A percentile compares a stretch with the other conserved stretches of the same genome.
These are phyloP conservation scores for Mus minutoides DNA, from an alignment of 2,797 vertebrate species.

Conservation along the genomic window DNA sequence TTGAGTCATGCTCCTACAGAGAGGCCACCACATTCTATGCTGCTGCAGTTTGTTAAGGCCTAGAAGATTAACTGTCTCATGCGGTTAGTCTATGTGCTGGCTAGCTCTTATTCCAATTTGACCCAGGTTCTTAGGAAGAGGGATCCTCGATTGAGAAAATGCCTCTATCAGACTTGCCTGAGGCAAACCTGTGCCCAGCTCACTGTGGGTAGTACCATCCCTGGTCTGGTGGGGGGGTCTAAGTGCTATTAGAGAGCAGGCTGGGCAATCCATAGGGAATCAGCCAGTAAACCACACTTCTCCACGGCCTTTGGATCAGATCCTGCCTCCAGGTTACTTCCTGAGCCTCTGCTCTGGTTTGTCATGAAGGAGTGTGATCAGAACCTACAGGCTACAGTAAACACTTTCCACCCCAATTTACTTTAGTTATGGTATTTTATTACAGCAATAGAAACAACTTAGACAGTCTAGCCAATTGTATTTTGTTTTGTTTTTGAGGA, in stretches of 20 bases:
- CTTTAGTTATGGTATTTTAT: not conserved
- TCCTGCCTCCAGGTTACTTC: not conserved
- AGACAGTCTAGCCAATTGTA: not conserved
- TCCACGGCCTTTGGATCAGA: not conserved
- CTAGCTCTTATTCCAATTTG: not conserved
- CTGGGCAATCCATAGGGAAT: not conserved
- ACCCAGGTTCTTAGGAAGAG: too few species aligned
- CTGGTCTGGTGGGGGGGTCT: not conserved
- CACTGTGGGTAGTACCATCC: not conserved
- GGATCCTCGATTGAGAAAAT: not conserved
- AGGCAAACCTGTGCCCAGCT: not conserved
- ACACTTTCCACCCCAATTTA: not conserved
- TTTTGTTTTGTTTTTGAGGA: constrained; percentile 25
- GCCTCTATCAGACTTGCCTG: too few species aligned
- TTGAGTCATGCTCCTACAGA: not conserved
- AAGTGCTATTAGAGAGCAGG: not conserved
- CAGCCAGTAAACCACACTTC: not conserved
- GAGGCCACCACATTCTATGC: not conserved
- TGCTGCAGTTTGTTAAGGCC: not conserved
- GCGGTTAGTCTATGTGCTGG: not conserved
- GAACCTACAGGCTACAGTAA: not conserved
- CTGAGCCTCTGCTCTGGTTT: not conserved
- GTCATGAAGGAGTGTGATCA: not conserved
- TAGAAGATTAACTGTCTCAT: not conserved
- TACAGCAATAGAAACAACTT: not conserved